Conservation (phyloP, 2,113 vertebrate species). For the Haemorhous mexicanus region DNA sequence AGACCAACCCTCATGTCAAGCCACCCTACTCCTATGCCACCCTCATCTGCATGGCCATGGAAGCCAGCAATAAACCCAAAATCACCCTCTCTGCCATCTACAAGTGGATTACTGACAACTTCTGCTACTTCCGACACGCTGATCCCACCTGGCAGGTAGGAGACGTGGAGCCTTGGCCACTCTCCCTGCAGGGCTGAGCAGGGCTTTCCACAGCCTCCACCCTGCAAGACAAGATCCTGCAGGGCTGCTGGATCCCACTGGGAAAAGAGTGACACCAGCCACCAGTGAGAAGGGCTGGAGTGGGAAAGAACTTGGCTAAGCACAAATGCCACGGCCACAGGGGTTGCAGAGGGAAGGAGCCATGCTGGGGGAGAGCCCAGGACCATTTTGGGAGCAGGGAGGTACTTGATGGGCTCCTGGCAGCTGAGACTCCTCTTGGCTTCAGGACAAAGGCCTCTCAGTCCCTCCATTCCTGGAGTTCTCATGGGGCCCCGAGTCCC, state of each 20-base stretch:
- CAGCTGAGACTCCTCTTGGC: not conserved
- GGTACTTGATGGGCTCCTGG: rapidly evolving
- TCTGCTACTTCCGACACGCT: slow-evolving; percentile 92
- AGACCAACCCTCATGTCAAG: slow-evolving; percentile 85
- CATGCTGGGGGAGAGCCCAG: not conserved
- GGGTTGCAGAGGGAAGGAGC: not conserved
- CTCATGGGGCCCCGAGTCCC: rapidly evolving
- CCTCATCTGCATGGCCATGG: slow-evolving; percentile 97
- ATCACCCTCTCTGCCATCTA: slow-evolving; percentile 95
- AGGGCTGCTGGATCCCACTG: not conserved
- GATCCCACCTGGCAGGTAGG: slow-evolving; percentile 96
- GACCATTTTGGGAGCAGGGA: not conserved
- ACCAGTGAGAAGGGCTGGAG: not conserved
- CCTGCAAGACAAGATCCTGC: too few species aligned
- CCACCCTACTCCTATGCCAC: slow-evolving; percentile 93
- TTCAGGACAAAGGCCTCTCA: rapidly evolving
- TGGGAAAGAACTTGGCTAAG: not conserved
- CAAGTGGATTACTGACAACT: slow-evolving; percentile 96
- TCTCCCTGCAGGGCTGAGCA: not conserved
- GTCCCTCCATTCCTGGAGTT: not conserved
- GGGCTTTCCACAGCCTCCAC: not conserved
- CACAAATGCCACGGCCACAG: rapidly evolving
- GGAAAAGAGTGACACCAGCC: rapidly evolving
- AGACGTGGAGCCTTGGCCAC: not conserved
- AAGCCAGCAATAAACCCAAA: slow-evolving; percentile 88